These are phyloP conservation scores for Aphelenchoides fujianensis DNA, from an alignment of 1,140 invertebrate species.

Conservation along the genomic window DNA sequence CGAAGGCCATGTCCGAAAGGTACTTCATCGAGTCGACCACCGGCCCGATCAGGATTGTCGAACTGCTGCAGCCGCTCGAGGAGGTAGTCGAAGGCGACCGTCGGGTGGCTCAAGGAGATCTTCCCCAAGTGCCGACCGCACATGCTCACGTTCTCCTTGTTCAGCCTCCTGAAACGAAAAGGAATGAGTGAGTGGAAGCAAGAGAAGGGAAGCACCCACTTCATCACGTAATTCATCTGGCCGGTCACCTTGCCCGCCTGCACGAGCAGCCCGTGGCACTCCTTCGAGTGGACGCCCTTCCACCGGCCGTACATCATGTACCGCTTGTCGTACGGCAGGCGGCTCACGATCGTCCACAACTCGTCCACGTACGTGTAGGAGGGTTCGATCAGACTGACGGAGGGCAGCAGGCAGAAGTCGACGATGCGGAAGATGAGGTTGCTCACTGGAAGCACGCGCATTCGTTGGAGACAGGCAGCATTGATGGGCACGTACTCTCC, in stretches of 20 bases:
- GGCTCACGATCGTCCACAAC: conserved; percentile 84
- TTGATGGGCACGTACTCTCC: not conserved
- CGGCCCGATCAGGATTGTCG: conserved; percentile 88
- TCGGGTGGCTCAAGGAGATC: conserved; percentile 89
- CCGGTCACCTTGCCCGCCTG: conserved; percentile 80
- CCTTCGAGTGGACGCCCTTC: conserved; percentile 81
- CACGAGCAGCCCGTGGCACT: conserved; percentile 77
- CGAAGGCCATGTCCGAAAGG: conserved; percentile 88
- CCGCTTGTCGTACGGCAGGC: conserved; percentile 85
- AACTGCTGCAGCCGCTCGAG: conserved; percentile 89
- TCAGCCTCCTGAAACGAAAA: conserved; percentile 70
- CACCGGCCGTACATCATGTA: conserved; percentile 87
- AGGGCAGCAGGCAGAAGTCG: conserved; percentile 81
- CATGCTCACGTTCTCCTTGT: conserved; percentile 96
- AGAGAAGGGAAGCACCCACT: conserved; percentile 65
- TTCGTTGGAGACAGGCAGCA: too few species aligned
- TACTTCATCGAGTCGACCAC: conserved; percentile 97
- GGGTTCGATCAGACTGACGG: conserved; percentile 82
- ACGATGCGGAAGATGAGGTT: conserved; percentile 74
- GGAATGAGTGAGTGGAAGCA: too few species aligned
- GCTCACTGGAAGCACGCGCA: conserved; percentile 33
- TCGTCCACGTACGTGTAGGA: conserved; percentile 94
- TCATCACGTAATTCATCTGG: conserved; percentile 92
- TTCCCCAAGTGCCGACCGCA: conserved; percentile 92
- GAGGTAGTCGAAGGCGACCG: conserved; percentile 89